phyloP scores from a whole-genome alignment of 2,113 vertebrate genomes.

The Hippocampus mohnikei region DNA sequence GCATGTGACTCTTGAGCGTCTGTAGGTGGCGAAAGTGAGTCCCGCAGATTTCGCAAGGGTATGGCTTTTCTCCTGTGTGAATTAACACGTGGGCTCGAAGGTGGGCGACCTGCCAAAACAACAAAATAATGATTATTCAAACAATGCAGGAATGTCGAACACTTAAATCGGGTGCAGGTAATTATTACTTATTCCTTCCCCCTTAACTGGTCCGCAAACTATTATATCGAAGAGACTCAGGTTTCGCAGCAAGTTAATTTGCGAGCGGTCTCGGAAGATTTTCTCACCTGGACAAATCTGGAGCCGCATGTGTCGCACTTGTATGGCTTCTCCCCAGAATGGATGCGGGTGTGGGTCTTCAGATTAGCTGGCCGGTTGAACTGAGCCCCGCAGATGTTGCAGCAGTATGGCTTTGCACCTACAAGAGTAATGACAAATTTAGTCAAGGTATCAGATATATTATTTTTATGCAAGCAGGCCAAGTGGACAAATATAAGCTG shows the following conservation, averaged over 20 bases:
- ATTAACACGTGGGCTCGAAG: conserved; percentile 94
- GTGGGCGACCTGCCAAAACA: conserved; percentile 83
- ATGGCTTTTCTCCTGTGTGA: conserved; percentile 95
- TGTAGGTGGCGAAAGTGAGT: conserved; percentile 94
- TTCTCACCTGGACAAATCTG: conserved; percentile 82
- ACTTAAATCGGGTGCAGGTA: not conserved
- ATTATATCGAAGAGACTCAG: too few relatives aligned
- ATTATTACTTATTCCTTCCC: not conserved
- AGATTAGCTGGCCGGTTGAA: conserved; percentile 97
- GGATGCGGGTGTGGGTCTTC: conserved; percentile 95
- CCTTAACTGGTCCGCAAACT: not conserved
- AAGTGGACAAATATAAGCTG: not conserved
- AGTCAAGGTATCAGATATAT: not conserved
- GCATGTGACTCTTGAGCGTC: conserved; percentile 94
- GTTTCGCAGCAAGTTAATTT: too few relatives aligned
- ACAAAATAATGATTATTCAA: not conserved
- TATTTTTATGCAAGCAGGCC: not conserved
- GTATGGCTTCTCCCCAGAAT: conserved; percentile 98
- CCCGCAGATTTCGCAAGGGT: conserved; percentile 93
- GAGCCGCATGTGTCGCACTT: conserved; percentile 93
- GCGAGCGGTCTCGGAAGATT: too few relatives aligned
- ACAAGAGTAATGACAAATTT: not conserved
- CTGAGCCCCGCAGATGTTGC: conserved; percentile 93
- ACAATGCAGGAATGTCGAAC: not conserved
- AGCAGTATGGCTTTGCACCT: conserved; percentile 96